Evolutionary conservation across 1,140 invertebrate species (phyloP).

Genomic region (Cylas formicarius): DNA sequence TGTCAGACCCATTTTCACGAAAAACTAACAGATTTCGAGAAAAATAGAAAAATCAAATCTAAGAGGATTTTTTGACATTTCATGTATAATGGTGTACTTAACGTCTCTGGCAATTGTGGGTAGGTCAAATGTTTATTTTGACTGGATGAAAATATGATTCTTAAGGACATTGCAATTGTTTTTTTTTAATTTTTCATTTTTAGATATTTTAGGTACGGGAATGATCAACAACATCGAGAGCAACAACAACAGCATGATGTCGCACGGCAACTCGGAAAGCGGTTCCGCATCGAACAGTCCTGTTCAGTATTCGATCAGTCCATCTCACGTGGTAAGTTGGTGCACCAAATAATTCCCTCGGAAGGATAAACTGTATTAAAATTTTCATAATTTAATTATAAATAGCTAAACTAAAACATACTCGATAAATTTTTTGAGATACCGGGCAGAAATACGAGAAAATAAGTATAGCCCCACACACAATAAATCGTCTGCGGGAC

Average conservation of each 20-base stretch:
- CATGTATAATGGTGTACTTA: too few species aligned
- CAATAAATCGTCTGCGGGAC: too few species aligned
- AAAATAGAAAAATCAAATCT: too few species aligned
- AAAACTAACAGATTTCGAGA: too few species aligned
- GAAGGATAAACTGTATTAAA: background rate
- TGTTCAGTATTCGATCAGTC: slow-evolving; percentile 41
- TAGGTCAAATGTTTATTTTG: too few species aligned
- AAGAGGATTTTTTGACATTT: too few species aligned
- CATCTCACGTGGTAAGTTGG: slow-evolving; percentile 35
- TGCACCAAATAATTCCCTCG: background rate
- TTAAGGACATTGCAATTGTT: slow-evolving; percentile 1
- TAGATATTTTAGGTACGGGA: slow-evolving; percentile 32
- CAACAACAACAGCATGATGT: slow-evolving; percentile 39
- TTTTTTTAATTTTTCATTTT: slow-evolving; percentile 1
- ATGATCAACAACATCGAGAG: slow-evolving; percentile 33
- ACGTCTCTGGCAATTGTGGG: too few species aligned
- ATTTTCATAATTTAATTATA: background rate
- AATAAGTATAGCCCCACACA: too few species aligned
- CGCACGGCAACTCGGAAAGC: slow-evolving; percentile 39
- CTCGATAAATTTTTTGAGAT: too few species aligned
- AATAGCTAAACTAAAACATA: too few species aligned
- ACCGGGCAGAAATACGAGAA: too few species aligned
- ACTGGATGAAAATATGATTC: slow-evolving; percentile 2
- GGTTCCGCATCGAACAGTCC: slow-evolving; percentile 41
- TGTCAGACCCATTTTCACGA: too few species aligned